Conservation (phyloP, 1,140 invertebrate genomes). For the Vanessa atalanta region DNA sequence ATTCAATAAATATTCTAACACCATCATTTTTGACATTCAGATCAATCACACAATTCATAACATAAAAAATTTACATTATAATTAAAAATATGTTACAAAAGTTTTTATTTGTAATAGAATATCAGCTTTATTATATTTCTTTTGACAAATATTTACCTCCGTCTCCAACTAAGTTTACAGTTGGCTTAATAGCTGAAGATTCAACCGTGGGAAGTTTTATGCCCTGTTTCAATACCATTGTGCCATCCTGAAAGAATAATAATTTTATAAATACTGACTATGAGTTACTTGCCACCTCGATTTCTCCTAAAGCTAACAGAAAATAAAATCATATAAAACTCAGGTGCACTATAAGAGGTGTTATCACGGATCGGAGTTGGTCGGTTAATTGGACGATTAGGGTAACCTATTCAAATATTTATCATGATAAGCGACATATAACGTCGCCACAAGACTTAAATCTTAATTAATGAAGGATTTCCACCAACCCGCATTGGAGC, state of each 20-base stretch:
- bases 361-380: too few species aligned
- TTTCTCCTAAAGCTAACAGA: neutral
- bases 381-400: too few species aligned
- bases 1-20: neutral
- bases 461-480: too few species aligned
- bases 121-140: neutral
- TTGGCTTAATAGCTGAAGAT: constrained; percentile 44
- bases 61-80: too few species aligned
- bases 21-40: neutral
- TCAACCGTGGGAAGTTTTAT: constrained; percentile 68
- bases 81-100: too few species aligned
- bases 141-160: constrained; percentile 35
- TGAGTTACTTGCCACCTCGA: too few species aligned
- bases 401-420: too few species aligned
- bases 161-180: constrained; percentile 41
- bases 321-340: neutral
- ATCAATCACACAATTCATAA: too few species aligned
- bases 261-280: neutral
- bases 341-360: too few species aligned
- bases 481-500: too few species aligned
- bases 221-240: constrained; percentile 77
- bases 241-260: constrained; percentile 69
- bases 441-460: too few species aligned
- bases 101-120: neutral
- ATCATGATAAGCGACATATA: too few species aligned